Base-by-base conservation (phyloP, 2,888 invertebrate genomes). In the Pseudoips prasinana region DNA sequence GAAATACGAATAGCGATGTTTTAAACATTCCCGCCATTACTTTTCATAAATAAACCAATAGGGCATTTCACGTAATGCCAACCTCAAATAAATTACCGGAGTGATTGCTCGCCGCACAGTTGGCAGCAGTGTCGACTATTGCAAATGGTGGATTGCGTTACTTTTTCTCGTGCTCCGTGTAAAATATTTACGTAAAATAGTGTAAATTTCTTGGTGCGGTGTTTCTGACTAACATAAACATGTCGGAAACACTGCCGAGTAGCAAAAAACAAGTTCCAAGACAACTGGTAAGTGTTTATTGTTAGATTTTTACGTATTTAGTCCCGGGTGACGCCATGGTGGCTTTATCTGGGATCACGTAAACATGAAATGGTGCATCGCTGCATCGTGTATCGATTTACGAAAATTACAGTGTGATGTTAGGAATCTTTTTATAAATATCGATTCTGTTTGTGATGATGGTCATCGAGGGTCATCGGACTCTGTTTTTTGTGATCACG, bases 261-360 rank as follows among this genome's bases (percentile, higher is more conserved):
- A 83, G 68, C 60, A 91, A 91, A 78, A 89, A 90, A 79, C 90
- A 90, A 78, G 88, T 90, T 67, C 78, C 91, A 48, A 89, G 91
- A 59, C 91, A 91, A 66, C 87, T 92, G 90, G 92, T 92, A 78
- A 91, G 91, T 90, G 78, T 77, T 85, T 78, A 79, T 80, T 82
- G 80, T 83, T 79, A 78, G 46, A 70, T 78, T 84, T 87, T 81
- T 85, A 77, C 83, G 77, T 85, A 87, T 87, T 85, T 84, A 80
- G 87, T 87, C 88, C 87, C 85, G 88, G 86, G 88, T 89, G 89
- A 90, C 91, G 91, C 91, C 91, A 91, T 91, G 90, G 90, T 90
- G 90, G 88, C 86, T 86, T 85, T 88, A 88, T 89, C 89, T 88
- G 87, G 88, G 87, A 90, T 90, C 91, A 91, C 91, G 91, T 91